phyloP scores from a whole-genome alignment of 2,888 invertebrate genomes.

The Tipula helvola region DNA sequence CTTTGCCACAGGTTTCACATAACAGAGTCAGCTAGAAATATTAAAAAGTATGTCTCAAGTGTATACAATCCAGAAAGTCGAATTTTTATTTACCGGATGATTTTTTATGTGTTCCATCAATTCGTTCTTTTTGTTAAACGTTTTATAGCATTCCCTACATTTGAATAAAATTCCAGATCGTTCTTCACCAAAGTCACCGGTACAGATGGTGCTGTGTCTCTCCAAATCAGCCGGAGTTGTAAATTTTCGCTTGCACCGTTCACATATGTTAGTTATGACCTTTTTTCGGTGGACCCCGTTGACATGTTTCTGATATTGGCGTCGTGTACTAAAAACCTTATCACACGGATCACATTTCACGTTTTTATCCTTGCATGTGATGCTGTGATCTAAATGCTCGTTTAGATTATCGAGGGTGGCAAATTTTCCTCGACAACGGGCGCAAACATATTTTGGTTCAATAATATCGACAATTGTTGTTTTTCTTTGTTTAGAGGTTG shows the following conservation, averaged over 20 bases:
- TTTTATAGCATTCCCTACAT: background rate
- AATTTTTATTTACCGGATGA: background rate
- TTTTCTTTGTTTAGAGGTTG: background rate
- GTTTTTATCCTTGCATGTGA: background rate
- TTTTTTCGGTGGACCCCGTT: background rate
- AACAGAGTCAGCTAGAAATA: background rate
- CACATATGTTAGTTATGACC: background rate
- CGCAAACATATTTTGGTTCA: background rate
- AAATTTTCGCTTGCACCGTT: background rate
- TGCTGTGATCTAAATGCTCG: background rate
- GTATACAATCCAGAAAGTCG: background rate
- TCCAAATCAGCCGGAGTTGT: background rate
- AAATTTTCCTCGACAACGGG: background rate
- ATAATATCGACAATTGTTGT: background rate
- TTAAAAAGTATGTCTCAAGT: background rate
- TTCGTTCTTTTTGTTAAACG: background rate
- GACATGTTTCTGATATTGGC: background rate
- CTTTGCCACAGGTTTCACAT: background rate
- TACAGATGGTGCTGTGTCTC: background rate
- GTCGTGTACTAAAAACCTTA: background rate
- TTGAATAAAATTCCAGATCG: background rate
- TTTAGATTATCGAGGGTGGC: background rate
- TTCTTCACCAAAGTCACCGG: background rate
- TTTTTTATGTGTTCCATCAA: background rate
- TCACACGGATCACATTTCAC: background rate